Base-by-base conservation (phyloP, 2,113 vertebrate species). In the Panthera leo region DNA sequence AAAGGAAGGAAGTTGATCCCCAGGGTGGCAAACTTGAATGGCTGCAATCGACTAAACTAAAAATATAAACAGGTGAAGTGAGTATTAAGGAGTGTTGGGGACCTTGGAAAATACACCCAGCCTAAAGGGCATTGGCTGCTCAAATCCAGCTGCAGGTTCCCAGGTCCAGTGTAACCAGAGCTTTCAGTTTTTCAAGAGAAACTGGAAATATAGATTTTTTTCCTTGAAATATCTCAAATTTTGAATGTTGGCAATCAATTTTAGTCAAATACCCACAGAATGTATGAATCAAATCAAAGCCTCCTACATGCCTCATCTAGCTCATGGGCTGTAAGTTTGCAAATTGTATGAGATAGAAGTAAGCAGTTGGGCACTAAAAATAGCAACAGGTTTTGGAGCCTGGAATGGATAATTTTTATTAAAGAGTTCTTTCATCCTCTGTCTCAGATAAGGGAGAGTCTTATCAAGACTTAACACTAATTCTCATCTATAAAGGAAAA, bases 401-500 rank as follows among this genome's bases (percentile, higher is more conserved):
- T 34, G 39, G 55, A 63, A 68, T 39, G 16, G 75, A 86, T 68
- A 7, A 58, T 89, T 96, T 85, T 51, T 80, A 48, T 45, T 51
- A 31, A 67, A 83, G 9, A 67, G 53, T 76, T 95, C 71, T 91
- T 75, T 76, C 55, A 75, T 76, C 93, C 27, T 51, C 53, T 73
- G 73, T 90, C 58, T 90, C 51, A 61, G 42, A 39, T 85, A 93
- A 90, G 48, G 75, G 55, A 39, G 53, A 45, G 29, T 51, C 58
- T 75, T 73, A 79, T 76, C 78, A 76, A 61, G 9, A 75, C 67
- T 93, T 83, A 39, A 25, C 55, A 34, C 67, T 89, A 85, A 85
- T 82, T 94, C 78, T 51, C 16, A 55, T 89, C n/a, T 76, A 4
- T n/a, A 70, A 89, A 89, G 34, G 55, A 79, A 96, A 92, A 83